Percentiles rank a stretch among this genome's conserved stretches.
phyloP scores from a whole-genome alignment of 2,888 invertebrate genomes.

The Drosophila tanythrix region DNA sequence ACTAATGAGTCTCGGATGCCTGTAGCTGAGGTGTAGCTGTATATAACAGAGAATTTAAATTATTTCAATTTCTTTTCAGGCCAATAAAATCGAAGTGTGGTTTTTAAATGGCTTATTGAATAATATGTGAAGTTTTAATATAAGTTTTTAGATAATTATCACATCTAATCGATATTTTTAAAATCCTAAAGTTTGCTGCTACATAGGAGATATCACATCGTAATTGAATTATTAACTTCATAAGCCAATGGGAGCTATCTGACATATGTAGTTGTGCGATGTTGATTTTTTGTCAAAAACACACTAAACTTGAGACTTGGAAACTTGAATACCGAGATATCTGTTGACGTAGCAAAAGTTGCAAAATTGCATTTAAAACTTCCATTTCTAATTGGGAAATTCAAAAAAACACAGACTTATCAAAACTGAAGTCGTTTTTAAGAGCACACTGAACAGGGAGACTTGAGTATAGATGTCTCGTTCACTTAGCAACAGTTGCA shows the following conservation, averaged over 20 bases:
- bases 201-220: background rate
- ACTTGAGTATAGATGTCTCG: background rate
- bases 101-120: background rate
- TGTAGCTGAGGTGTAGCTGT: background rate
- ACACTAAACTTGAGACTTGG: background rate
- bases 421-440: background rate
- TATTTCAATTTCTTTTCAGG: background rate
- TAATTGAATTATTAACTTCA: background rate
- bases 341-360: background rate
- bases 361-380: background rate
- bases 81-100: background rate
- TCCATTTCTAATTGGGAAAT: background rate
- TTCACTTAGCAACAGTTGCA: background rate
- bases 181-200: background rate
- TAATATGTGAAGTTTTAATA: background rate
- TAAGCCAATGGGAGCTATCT: background rate
- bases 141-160: no score
- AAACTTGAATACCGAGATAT: background rate
- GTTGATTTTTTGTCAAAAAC: background rate
- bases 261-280: background rate
- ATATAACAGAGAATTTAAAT: background rate
- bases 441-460: background rate
- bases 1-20: background rate
- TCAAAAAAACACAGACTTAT: background rate
- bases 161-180: background rate